A percentile compares a stretch with the other conserved stretches of the same genome.
Evolutionary conservation across 2,113 vertebrate genomes (phyloP).

Genomic region (Lipotes vexillifer): DNA sequence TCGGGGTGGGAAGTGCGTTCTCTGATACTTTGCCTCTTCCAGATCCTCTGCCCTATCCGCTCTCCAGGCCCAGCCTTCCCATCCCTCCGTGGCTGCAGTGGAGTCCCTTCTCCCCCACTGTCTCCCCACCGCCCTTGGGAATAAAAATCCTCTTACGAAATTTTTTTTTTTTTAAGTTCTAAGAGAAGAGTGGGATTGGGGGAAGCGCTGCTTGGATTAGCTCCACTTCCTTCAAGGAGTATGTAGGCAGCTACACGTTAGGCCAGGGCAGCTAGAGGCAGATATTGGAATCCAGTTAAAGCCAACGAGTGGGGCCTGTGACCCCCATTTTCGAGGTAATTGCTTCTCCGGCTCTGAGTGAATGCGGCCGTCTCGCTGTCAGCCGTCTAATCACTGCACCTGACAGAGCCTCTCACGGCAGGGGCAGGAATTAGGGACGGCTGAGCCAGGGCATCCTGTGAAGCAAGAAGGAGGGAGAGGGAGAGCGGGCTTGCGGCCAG

Average conservation of each 20-base stretch:
- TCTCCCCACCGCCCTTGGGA: not conserved
- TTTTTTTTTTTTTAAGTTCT: not conserved
- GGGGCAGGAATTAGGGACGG: constrained; percentile 33
- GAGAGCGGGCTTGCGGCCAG: not conserved
- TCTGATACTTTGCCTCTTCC: not conserved
- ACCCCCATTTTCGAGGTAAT: constrained; percentile 88
- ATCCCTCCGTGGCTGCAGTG: not conserved
- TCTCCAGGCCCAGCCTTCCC: not conserved
- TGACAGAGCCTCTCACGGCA: constrained; percentile 63
- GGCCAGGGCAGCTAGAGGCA: constrained; percentile 82
- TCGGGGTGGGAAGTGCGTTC: not conserved
- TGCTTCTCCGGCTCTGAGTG: constrained; percentile 83
- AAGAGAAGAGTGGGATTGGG: constrained; percentile 42
- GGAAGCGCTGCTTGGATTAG: constrained; percentile 70
- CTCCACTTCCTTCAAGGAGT: constrained; percentile 69
- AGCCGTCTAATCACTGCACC: constrained; percentile 68
- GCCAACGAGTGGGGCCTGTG: constrained; percentile 84
- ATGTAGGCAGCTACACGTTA: constrained; percentile 74
- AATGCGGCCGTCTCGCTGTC: constrained; percentile 73
- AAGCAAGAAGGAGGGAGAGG: not conserved
- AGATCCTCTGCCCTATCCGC: not conserved
- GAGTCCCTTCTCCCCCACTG: not conserved
- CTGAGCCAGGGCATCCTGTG: not conserved
- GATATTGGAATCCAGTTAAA: constrained; percentile 90
- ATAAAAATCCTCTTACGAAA: constrained; percentile 33